Base-by-base conservation (phyloP, 2,113 vertebrate genomes). In the Mesembrinibis cayennensis region DNA sequence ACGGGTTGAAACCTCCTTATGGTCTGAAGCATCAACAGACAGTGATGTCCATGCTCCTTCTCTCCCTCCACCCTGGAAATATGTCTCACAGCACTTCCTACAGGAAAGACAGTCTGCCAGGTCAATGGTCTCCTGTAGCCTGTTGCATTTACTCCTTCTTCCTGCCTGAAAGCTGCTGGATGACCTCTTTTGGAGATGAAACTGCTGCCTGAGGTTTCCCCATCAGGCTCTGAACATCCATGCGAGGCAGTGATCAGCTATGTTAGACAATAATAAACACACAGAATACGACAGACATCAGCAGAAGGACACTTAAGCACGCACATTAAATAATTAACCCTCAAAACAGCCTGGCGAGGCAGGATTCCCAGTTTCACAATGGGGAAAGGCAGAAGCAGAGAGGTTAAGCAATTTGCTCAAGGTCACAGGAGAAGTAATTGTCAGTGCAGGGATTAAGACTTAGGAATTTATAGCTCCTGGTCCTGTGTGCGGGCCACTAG, bases 331-430 rank as follows among this genome's bases (percentile, higher is more conserved):
- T 92, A 90, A 92, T 76, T 87, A 84, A 76, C 36, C 30, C 77
- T 36, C 34, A 49, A 47, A 69, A 56, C 49, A 63, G 26, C 13
- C 52, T 55, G 23, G 27, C 0, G 8, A 81, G 86, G 30, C 29
- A 76, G 52, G 40, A 56, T 69, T 87, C 92, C 77, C 47, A 56
- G 0, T 32, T 84, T 93, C 77, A 65, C 76, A 36, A 36, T 1
- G 7, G 32, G 36, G 29, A 93, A 83, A 85, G 66, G 66, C 55
- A 93, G 67, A 87, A 91, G 61, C 30, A 65, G 93, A 93, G 80
- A 92, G 77, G 69, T 91, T 82, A 95, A 96, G 66, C 83, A 84
- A 91, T 97, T 95, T 96, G 73, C 81, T 95, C 78, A 82, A 91
- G 94, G 83, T 93, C 83, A 1, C 40, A 5, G 12, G 44, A 84